phyloP scores from a whole-genome alignment of 2,888 invertebrate species.

The Chalcis sispes region DNA sequence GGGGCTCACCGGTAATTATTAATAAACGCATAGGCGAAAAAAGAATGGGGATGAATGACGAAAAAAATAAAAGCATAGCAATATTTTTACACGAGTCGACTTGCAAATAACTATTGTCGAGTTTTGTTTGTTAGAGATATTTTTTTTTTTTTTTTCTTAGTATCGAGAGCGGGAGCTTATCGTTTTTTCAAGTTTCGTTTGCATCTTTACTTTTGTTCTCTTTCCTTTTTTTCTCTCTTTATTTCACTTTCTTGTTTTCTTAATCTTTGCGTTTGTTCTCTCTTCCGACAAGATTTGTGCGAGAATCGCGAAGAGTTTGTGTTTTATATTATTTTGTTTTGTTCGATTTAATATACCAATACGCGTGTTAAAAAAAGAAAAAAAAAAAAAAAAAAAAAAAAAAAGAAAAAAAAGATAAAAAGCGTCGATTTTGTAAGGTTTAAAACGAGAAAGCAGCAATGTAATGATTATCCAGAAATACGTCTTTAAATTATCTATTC shows the following conservation, averaged over 20 bases:
- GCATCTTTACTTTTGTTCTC: constrained; percentile 53
- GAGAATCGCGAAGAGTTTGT: constrained; percentile 58
- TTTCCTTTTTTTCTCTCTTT: constrained; percentile 56
- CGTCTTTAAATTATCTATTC: constrained; percentile 71
- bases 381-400: neutral
- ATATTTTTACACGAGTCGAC: constrained; percentile 72
- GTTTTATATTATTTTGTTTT: constrained; percentile 56
- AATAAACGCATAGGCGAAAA: constrained; percentile 42
- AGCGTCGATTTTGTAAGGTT: constrained; percentile 54
- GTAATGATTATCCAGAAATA: constrained; percentile 60
- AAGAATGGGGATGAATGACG: constrained; percentile 56
- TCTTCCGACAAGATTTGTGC: constrained; percentile 56
- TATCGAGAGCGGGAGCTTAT: constrained; percentile 55
- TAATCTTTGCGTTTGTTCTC: constrained; percentile 60
- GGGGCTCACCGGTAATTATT: constrained; percentile 43
- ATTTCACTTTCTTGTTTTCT: constrained; percentile 57
- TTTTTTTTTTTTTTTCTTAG: constrained; percentile 35
- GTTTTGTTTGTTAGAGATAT: constrained; percentile 61
- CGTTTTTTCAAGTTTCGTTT: constrained; percentile 57
- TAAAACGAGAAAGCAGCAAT: constrained; percentile 56
- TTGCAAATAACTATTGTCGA: constrained; percentile 63
- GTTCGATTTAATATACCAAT: constrained; percentile 52
- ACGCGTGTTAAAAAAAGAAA: constrained; percentile 49
- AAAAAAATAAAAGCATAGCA: constrained; percentile 63
- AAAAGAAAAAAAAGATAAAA: constrained; percentile 5